phyloP scores from a whole-genome alignment of 2,888 invertebrate genomes.

The Drosophila kanekoi region DNA sequence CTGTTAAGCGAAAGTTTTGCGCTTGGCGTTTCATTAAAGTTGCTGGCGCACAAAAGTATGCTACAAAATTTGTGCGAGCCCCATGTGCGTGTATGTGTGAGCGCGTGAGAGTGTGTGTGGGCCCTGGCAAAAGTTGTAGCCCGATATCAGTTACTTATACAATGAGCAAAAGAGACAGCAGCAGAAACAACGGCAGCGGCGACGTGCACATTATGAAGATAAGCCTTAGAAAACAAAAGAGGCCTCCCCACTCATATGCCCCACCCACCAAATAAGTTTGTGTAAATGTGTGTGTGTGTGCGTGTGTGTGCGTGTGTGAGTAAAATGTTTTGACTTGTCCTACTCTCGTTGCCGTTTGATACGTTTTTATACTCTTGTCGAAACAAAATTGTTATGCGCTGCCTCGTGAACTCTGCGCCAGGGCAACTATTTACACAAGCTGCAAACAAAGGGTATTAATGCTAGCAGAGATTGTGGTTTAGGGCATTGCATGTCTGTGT shows the following conservation, averaged over 20 bases:
- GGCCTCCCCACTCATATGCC: conserved; percentile 31
- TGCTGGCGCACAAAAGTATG: conserved; percentile 68
- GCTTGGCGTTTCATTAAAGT: conserved; percentile 76
- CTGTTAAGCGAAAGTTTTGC: conserved; percentile 68
- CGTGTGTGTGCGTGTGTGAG: conserved; percentile 28
- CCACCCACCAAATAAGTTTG: conserved; percentile 1
- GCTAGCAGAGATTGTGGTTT: conserved; percentile 26
- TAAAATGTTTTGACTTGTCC: conserved; percentile 70
- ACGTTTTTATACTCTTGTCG: conserved; percentile 65
- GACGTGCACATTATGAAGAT: conserved; percentile 79
- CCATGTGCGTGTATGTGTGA: conserved; percentile 20
- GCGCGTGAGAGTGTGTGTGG: conserved; percentile 7
- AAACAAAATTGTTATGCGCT: conserved; percentile 49
- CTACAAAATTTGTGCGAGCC: conserved; percentile 56
- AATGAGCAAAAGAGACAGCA: conserved; percentile 55
- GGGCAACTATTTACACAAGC: conserved; percentile 23
- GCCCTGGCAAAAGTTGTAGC: conserved; percentile 66
- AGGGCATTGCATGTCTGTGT: conserved; percentile 31
- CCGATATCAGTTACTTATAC: conserved; percentile 72
- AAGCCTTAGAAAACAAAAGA: conserved; percentile 74
- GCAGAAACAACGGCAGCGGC: conserved; percentile 45
- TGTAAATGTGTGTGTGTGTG: background rate
- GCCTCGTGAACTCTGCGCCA: conserved; percentile 41
- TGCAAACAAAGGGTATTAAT: conserved; percentile 42
- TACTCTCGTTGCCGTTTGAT: conserved; percentile 61